phyloP scores from a whole-genome alignment of 2,113 vertebrate genomes.

The Turnix velox region DNA sequence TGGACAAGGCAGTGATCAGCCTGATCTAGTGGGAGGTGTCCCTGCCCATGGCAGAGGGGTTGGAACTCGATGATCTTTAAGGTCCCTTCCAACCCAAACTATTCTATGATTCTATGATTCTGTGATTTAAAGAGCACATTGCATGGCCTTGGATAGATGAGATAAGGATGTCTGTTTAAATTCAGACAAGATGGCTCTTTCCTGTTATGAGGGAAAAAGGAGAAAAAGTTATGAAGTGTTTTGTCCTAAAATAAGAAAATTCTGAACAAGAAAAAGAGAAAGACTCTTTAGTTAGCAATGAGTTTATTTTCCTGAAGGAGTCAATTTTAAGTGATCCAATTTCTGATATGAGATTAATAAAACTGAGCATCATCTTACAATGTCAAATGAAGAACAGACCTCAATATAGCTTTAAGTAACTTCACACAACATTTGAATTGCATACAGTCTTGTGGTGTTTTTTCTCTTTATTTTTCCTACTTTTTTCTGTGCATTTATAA shows the following conservation, averaged over 20 bases:
- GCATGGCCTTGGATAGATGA: rapidly evolving
- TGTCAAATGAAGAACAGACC: neutral
- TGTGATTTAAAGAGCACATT: neutral
- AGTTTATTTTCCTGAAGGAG: neutral
- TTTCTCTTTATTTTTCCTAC: rapidly evolving
- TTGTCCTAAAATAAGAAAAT: neutral
- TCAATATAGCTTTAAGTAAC: neutral
- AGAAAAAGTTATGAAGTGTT: neutral
- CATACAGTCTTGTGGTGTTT: rapidly evolving
- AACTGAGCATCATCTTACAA: neutral
- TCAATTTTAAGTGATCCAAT: neutral
- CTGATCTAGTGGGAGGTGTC: too few species aligned
- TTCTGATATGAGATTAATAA: neutral
- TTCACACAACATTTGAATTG: neutral
- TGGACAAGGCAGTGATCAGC: too few species aligned
- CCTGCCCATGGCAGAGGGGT: too few species aligned
- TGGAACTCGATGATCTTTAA: too few species aligned
- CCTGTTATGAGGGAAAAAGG: neutral
- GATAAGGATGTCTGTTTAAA: neutral
- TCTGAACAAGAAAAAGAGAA: neutral
- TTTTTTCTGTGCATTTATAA: neutral
- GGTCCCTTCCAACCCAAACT: too few species aligned
- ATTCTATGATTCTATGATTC: too few species aligned
- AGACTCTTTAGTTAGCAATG: neutral
- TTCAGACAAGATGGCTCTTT: neutral